phyloP scores from a whole-genome alignment of 2,797 vertebrate genomes.

The Cyprinodon diabolis region DNA sequence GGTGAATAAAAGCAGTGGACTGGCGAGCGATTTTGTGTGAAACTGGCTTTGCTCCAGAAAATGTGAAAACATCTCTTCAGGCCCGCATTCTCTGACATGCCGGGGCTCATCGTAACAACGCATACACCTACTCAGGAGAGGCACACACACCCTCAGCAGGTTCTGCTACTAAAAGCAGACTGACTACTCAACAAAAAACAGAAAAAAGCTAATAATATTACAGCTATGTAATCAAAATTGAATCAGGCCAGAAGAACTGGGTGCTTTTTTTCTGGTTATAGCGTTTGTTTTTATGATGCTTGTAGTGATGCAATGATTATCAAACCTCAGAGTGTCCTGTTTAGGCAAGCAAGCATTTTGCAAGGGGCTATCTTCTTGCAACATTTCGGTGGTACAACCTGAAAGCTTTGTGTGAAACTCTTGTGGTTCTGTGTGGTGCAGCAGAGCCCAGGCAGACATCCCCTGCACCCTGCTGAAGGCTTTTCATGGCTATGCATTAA shows the following conservation, averaged over 20 bases:
- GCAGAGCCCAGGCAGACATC: slow-evolving; percentile 66
- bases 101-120: slow-evolving; percentile 44
- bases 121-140: slow-evolving; percentile 2
- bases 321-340: not conserved
- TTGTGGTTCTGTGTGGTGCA: slow-evolving; percentile 64
- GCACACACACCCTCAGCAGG: not conserved
- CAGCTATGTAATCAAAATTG: not conserved
- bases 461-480: slow-evolving; percentile 71
- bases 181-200: not conserved
- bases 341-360: not conserved
- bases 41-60: slow-evolving; percentile 25
- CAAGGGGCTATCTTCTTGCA: slow-evolving; percentile 4
- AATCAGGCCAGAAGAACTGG: not conserved
- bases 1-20: not conserved
- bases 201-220: not conserved
- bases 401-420: slow-evolving; percentile 37
- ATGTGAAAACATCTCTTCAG: slow-evolving; percentile 45
- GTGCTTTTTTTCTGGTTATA: not conserved
- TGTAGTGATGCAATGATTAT: no score
- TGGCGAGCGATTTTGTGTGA: not conserved
- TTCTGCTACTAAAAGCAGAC: not conserved
- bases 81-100: slow-evolving; percentile 69
- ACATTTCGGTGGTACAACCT: slow-evolving; percentile 12
- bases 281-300: not conserved
- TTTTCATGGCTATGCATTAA: slow-evolving; percentile 79